Conservation (phyloP, 2,888 invertebrate species). For the Chymomyza caudatula region DNA sequence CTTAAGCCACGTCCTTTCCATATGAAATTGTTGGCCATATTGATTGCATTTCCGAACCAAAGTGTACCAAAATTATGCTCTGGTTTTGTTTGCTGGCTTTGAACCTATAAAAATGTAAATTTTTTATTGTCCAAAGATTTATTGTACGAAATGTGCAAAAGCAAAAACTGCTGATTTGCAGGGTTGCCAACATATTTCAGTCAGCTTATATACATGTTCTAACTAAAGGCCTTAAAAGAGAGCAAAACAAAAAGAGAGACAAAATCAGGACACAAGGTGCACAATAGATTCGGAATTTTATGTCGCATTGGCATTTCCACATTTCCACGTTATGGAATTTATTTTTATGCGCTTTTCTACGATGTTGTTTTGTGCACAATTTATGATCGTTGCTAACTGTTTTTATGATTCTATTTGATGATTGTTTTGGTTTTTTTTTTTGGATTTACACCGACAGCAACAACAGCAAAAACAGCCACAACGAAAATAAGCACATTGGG, state of each 20-base stretch:
- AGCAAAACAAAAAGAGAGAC: neutral
- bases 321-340: slow-evolving; percentile 48
- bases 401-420: slow-evolving; percentile 70
- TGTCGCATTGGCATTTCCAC: slow-evolving; percentile 31
- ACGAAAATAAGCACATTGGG: neutral
- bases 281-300: slow-evolving; percentile 49
- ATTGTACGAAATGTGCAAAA: slow-evolving; percentile 48
- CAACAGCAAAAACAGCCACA: neutral
- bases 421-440: slow-evolving; percentile 61
- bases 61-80: neutral
- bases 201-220: neutral
- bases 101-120: slow-evolving; percentile 63
- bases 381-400: slow-evolving; percentile 68
- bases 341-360: slow-evolving; percentile 47
- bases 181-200: slow-evolving; percentile 12
- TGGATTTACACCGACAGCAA: slow-evolving; percentile 2
- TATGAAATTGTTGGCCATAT: slow-evolving; percentile 27
- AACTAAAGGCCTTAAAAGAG: neutral
- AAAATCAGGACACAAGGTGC: slow-evolving; percentile 25
- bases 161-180: slow-evolving; percentile 62
- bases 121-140: slow-evolving; percentile 63
- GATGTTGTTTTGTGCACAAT: slow-evolving; percentile 51
- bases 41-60: slow-evolving; percentile 50
- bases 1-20: neutral
- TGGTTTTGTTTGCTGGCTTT: slow-evolving; percentile 4